Conservation (phyloP, 2,113 vertebrate genomes). For the Ictalurus punctatus region DNA sequence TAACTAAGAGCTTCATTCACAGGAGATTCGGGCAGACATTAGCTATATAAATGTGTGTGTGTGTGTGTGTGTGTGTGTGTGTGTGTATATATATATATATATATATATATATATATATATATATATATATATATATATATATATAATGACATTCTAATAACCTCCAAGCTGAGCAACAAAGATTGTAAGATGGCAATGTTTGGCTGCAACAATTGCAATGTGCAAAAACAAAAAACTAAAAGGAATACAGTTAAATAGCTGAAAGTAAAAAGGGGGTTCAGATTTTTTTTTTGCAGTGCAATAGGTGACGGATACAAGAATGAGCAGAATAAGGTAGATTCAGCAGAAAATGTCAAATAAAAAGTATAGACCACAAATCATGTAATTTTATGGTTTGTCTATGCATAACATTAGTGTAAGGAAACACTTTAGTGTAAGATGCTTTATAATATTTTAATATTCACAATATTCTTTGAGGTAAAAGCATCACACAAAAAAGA, state of each 20-base stretch:
- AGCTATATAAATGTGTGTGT: background rate
- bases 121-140: too few species aligned
- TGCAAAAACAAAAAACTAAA: background rate
- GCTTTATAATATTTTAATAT: background rate
- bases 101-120: too few species aligned
- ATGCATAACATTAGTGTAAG: too few species aligned
- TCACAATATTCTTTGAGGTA: background rate
- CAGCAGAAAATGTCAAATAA: background rate
- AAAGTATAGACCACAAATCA: background rate
- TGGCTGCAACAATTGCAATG: background rate
- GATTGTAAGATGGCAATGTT: background rate
- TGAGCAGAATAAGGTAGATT: too few species aligned
- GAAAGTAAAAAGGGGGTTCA: too few species aligned
- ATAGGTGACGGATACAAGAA: too few species aligned
- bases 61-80: too few species aligned
- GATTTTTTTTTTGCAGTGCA: too few species aligned
- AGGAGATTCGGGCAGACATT: background rate
- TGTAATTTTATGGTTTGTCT: background rate
- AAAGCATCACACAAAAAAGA: background rate
- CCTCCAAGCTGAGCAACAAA: too few species aligned
- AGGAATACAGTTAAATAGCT: too few species aligned
- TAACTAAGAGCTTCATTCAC: background rate
- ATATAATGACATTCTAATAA: too few species aligned
- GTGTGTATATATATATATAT: too few species aligned
- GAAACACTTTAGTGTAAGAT: background rate